Conservation (phyloP, 2,888 invertebrate species). For the Melolontha melolontha region DNA sequence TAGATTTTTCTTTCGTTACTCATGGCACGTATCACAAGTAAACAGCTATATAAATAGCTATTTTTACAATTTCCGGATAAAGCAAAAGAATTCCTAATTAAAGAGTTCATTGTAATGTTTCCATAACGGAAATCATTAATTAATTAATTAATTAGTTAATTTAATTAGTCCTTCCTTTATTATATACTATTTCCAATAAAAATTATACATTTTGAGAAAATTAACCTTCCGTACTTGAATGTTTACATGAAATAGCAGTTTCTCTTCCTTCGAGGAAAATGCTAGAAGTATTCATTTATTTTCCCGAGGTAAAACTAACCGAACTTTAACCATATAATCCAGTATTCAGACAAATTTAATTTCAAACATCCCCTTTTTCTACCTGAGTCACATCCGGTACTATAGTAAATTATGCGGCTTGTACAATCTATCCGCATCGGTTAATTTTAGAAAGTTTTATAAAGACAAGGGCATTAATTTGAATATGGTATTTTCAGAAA, state of each 20-base stretch:
- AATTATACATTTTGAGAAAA: too few relatives aligned
- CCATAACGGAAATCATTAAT: too few relatives aligned
- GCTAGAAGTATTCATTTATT: constrained; percentile 23
- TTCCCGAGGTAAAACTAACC: constrained; percentile 22
- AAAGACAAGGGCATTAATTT: constrained; percentile 6
- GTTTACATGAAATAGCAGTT: constrained; percentile 1
- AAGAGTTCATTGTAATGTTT: too few relatives aligned
- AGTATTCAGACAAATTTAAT: constrained; percentile 36
- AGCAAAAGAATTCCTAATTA: too few relatives aligned
- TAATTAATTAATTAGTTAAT: too few relatives aligned
- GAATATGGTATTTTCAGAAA: constrained; percentile 5
- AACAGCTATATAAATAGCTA: too few relatives aligned
- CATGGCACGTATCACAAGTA: too few relatives aligned
- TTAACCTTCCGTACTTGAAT: neutral
- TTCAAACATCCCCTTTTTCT: constrained; percentile 31
- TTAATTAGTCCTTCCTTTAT: too few relatives aligned
- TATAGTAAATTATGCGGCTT: constrained; percentile 25
- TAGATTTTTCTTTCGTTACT: too few relatives aligned
- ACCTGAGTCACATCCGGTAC: constrained; percentile 21
- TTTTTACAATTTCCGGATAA: too few relatives aligned
- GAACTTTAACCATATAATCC: constrained; percentile 30
- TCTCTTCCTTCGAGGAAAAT: constrained; percentile 9
- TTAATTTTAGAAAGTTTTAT: constrained; percentile 28
- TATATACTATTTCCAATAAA: too few relatives aligned
- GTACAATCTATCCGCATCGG: constrained; percentile 28